Evolutionary conservation across 2,113 vertebrate genomes (phyloP).

Genomic region (Eptesicus fuscus): DNA sequence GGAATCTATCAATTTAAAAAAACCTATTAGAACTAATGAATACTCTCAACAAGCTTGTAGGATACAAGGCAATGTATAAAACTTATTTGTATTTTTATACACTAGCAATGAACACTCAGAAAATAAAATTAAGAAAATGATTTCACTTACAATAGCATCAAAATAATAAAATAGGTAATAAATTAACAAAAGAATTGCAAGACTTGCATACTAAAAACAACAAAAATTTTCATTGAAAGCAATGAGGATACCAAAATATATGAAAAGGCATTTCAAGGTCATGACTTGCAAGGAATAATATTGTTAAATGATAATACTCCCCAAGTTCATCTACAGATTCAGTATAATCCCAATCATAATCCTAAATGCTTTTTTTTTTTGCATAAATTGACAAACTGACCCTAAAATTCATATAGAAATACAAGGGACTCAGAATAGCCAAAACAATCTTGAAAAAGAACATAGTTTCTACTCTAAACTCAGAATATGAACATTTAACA

Average conservation of each 20-base stretch:
- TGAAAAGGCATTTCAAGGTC: background rate
- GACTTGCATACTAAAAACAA: background rate
- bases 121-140: slow-evolving; percentile 28
- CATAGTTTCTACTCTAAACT: slow-evolving; percentile 17
- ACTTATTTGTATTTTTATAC: background rate
- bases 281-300: background rate
- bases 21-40: background rate
- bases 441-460: slow-evolving; percentile 24
- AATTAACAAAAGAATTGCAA: background rate
- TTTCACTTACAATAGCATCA: background rate
- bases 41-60: background rate
- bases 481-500: background rate
- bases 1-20: background rate
- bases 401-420: background rate
- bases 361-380: background rate
- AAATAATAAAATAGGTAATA: background rate
- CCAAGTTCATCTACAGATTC: background rate
- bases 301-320: background rate
- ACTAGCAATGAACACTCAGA: background rate
- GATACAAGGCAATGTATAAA: background rate
- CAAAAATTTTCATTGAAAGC: background rate
- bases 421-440: background rate
- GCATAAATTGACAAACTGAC: background rate
- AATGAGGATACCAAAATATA: background rate
- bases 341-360: background rate